Conservation (phyloP, 2,113 vertebrate species). For the Nanger granti region DNA sequence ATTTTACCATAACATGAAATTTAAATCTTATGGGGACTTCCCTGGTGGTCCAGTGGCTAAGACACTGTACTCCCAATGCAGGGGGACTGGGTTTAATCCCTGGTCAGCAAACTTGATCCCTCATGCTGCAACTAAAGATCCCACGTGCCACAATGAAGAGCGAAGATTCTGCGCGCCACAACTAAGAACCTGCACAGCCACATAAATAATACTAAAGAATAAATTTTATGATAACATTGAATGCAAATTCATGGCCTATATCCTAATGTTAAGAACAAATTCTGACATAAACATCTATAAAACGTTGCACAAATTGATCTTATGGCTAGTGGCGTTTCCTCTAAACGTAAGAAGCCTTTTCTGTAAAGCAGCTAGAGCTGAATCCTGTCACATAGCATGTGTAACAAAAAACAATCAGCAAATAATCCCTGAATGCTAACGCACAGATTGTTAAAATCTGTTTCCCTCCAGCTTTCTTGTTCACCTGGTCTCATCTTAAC, state of each 20-base stretch:
- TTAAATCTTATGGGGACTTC: neutral
- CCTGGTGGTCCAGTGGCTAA: neutral
- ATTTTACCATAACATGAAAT: neutral
- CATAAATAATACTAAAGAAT: neutral
- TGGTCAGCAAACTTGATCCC: neutral
- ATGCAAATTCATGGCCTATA: neutral
- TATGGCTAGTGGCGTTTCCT: neutral
- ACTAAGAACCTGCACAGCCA: neutral
- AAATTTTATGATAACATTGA: neutral
- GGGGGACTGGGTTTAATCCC: neutral
- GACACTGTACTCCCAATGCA: neutral
- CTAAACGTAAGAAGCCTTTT: neutral
- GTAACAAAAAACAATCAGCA: neutral
- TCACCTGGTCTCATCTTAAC: neutral
- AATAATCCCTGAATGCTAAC: neutral
- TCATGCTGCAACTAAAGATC: neutral
- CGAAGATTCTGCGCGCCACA: neutral
- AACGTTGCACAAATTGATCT: neutral
- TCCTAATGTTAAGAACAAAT: neutral
- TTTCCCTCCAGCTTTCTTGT: neutral
- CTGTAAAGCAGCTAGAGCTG: neutral
- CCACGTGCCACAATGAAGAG: neutral
- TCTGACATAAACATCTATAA: neutral
- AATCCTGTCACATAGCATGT: neutral
- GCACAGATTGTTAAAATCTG: neutral